Evolutionary conservation across 2,113 vertebrate genomes (phyloP).

Genomic region (Elanoides forficatus): DNA sequence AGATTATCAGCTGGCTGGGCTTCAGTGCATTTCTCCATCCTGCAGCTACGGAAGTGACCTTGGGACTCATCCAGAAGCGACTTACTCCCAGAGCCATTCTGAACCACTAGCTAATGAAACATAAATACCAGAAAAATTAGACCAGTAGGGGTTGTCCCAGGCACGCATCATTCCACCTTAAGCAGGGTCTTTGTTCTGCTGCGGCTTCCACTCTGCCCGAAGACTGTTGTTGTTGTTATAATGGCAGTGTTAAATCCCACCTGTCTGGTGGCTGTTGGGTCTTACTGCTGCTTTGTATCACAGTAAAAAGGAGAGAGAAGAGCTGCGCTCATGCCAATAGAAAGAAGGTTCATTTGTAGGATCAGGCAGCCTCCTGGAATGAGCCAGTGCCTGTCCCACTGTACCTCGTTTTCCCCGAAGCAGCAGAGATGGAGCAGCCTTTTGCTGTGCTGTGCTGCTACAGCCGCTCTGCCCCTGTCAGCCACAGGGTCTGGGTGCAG

Average conservation of each 20-base stretch:
- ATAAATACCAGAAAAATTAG: not conserved
- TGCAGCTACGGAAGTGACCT: conserved; percentile 21
- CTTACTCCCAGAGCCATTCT: not conserved
- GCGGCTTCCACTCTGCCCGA: not conserved
- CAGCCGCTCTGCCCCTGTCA: not conserved
- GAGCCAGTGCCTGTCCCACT: not conserved
- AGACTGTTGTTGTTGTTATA: not conserved
- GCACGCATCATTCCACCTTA: not conserved
- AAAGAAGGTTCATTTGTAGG: not conserved
- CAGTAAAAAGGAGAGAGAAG: not conserved
- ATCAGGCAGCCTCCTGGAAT: not conserved
- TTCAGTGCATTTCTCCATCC: not conserved
- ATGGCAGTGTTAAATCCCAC: not conserved
- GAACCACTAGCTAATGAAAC: conserved; percentile 13
- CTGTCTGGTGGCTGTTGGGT: not conserved
- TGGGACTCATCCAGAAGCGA: conserved; percentile 18
- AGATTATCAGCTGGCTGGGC: conserved; percentile 10
- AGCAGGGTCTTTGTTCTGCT: not conserved
- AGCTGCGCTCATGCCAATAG: not conserved
- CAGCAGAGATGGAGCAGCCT: not conserved
- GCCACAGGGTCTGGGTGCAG: not conserved
- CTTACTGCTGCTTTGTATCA: not conserved
- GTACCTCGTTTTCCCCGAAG: accelerated
- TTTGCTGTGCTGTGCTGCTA: not conserved
- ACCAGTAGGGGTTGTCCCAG: not conserved